A percentile compares a stretch with the other conserved stretches of the same genome.
Evolutionary conservation across 2,797 vertebrate species (phyloP).

Genomic region (Dermochelys coriacea): DNA sequence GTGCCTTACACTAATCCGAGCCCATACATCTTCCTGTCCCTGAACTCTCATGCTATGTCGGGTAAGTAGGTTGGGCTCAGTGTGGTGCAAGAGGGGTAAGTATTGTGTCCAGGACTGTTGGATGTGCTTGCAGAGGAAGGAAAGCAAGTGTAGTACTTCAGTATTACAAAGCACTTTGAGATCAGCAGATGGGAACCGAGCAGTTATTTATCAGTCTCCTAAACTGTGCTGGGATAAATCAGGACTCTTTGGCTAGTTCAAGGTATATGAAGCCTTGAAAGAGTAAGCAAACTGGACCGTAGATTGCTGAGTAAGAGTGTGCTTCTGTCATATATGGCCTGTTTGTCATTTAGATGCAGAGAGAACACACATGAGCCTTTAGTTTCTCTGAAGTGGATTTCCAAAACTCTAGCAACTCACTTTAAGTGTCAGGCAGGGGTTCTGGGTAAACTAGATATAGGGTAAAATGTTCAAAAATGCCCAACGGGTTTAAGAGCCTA

Average conservation of each 20-base stretch:
- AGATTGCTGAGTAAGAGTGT: not conserved
- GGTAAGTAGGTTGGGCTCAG: no score
- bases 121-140: not conserved
- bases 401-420: not conserved
- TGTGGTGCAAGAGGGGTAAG: not conserved
- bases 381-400: not conserved
- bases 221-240: rapidly evolving
- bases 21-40: not conserved
- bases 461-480: not conserved
- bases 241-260: not conserved
- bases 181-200: no score
- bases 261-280: not conserved
- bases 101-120: rapidly evolving
- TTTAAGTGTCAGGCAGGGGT: not conserved
- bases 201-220: not conserved
- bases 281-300: not conserved
- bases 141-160: rapidly evolving
- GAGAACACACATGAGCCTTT: not conserved
- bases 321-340: no score
- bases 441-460: not conserved
- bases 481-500: not conserved
- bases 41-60: no score
- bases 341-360: not conserved
- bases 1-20: not conserved
- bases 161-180: not conserved